Percentiles rank a stretch among this genome's conserved stretches.
Conservation (phyloP, 2,113 vertebrate species). For the Xenus cinereus region DNA sequence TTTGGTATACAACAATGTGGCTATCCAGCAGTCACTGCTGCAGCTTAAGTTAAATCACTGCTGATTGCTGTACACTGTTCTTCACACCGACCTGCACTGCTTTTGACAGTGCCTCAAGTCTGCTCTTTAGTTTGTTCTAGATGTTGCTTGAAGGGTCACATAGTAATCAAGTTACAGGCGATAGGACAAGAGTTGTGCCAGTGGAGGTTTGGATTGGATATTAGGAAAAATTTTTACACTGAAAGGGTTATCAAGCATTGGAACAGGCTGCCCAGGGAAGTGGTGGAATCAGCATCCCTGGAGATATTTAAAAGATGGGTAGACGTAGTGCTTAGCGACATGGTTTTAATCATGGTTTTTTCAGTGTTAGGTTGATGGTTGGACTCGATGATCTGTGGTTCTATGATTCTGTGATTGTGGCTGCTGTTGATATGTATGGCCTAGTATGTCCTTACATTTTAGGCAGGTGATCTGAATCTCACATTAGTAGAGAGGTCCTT, state of each 20-base stretch:
- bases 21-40: not conserved
- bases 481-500: not conserved
- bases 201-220: too few relatives aligned
- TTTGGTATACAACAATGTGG: not conserved
- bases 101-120: not conserved
- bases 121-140: not conserved
- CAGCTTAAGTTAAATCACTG: not conserved
- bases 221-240: too few relatives aligned
- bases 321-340: too few relatives aligned
- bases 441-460: not conserved
- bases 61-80: not conserved
- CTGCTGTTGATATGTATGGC: not conserved
- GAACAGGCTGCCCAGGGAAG: too few relatives aligned
- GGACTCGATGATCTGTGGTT: too few relatives aligned
- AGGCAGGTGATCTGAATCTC: not conserved
- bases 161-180: not conserved
- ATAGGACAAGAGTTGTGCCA: too few relatives aligned
- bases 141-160: not conserved
- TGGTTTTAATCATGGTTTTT: too few relatives aligned
- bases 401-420: not conserved
- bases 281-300: too few relatives aligned
- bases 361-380: too few relatives aligned
- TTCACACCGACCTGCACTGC: not conserved
- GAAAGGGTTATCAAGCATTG: too few relatives aligned
- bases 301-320: too few relatives aligned